Evolutionary conservation across 2,797 vertebrate genomes (phyloP), one percentile per base, ranked within the genome.

Genomic region (Alauda arvensis): DNA sequence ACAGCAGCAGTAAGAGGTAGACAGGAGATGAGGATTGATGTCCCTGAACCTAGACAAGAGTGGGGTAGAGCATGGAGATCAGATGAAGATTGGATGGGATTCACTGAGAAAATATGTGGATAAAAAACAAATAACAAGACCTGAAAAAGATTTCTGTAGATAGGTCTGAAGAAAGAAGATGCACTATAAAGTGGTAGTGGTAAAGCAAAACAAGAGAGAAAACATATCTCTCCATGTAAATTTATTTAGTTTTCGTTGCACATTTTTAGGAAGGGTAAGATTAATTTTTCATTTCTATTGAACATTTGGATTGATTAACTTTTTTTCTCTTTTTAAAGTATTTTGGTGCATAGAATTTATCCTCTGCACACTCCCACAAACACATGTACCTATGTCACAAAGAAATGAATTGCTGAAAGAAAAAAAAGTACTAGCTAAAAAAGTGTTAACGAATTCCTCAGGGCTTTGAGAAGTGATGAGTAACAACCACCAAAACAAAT

Each of bases 401-500:
- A 82, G 34, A 77, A 89, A 71, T 6, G 14, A 77, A 65, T 18
- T 48, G 29, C 43, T 59, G 31, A 61, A 83, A 76, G 29, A 78
- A 40, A 83, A 69, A 39, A 75, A 89, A 37, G 20, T 61, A 46
- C 56, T 37, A 70, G 42, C n/a, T 86, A 45, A 74, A 88, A 83
- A 83, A 82, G 6, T 34, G 43, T 90, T 89, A 91, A 85, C 66
- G 20, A 80, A 80, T 68, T 84, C 61, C 43, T 77, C 26, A n/a
- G 28, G 48, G 40, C 78, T 85, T 78, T 82, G 46, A 84, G 69
- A 80, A 88, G 7, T 12, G 29, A 43, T 28, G n/a, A 91, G 42
- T 83, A 75, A 65, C 39, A 70, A 57, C 53, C 12, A 89, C 53
- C n/a, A 77, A 92, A 92, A 91, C 75, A 90, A 91, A 83, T 80